Conservation (phyloP, 2,797 vertebrate genomes). For the Numenius phaeopus region DNA sequence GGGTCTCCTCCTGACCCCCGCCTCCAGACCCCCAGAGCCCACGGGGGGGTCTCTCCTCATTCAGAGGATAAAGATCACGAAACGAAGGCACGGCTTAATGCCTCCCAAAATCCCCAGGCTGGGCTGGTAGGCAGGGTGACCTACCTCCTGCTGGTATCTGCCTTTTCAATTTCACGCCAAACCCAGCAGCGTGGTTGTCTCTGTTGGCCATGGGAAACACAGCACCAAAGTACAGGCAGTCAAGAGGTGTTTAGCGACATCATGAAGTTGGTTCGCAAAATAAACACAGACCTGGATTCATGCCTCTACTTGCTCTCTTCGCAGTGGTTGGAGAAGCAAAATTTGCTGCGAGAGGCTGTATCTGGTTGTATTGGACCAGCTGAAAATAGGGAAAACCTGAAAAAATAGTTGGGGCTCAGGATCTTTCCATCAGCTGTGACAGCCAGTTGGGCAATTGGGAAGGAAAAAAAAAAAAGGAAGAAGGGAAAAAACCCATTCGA, state of each 20-base stretch:
- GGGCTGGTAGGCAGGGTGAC: background rate
- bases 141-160: background rate
- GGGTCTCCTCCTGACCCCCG: background rate
- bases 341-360: background rate
- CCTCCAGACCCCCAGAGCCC: background rate
- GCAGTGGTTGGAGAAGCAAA: background rate
- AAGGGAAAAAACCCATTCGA: background rate
- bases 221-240: background rate
- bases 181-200: background rate
- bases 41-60: rapidly evolving
- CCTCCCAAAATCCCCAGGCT: background rate
- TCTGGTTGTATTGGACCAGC: background rate
- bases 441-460: background rate
- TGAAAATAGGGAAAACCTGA: background rate
- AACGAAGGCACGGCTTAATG: background rate
- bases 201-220: background rate
- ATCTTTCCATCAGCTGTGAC: background rate
- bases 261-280: background rate
- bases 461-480: background rate
- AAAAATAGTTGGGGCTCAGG: background rate
- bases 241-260: background rate
- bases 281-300: background rate
- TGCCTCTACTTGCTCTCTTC: background rate
- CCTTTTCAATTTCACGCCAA: background rate
- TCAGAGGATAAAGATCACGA: background rate